Evolutionary conservation across 1,140 invertebrate species (phyloP).

Genomic region (Drosophila ironensis): DNA sequence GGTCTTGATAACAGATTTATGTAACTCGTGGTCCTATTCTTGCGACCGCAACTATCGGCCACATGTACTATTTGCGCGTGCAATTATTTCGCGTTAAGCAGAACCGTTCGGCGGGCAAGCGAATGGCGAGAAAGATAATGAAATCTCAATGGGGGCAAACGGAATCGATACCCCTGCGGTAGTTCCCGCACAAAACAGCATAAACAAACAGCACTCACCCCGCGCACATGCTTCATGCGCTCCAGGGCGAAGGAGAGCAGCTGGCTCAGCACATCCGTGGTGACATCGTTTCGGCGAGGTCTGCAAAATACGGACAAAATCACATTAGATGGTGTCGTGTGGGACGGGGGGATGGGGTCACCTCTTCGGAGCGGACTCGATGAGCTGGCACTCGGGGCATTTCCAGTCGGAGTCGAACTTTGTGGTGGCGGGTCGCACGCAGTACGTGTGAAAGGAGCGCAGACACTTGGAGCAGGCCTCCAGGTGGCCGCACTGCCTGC

Average conservation of each 20-base stretch:
- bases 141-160: slow-evolving; percentile 31
- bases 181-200: slow-evolving; percentile 2
- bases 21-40: too few species aligned
- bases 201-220: slow-evolving; percentile 74
- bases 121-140: slow-evolving; percentile 37
- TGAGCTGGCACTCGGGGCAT: slow-evolving; percentile 92
- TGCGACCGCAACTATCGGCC: too few species aligned
- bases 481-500: slow-evolving; percentile 85
- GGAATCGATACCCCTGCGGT: neutral
- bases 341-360: slow-evolving; percentile 1
- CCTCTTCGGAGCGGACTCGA: slow-evolving; percentile 90
- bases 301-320: slow-evolving; percentile 24
- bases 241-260: slow-evolving; percentile 70
- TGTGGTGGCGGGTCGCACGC: slow-evolving; percentile 85
- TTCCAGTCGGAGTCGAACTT: slow-evolving; percentile 87
- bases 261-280: slow-evolving; percentile 70
- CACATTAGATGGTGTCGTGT: neutral
- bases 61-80: neutral
- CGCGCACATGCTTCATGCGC: slow-evolving; percentile 69
- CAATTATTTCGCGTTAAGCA: slow-evolving; percentile 46
- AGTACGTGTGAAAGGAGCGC: slow-evolving; percentile 92
- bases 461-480: slow-evolving; percentile 91
- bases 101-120: slow-evolving; percentile 2
- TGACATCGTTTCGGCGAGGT: slow-evolving; percentile 61
- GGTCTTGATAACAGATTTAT: too few species aligned